Conservation (phyloP, 2,113 vertebrate genomes). For the Cryptoleucopteryx plumbea region DNA sequence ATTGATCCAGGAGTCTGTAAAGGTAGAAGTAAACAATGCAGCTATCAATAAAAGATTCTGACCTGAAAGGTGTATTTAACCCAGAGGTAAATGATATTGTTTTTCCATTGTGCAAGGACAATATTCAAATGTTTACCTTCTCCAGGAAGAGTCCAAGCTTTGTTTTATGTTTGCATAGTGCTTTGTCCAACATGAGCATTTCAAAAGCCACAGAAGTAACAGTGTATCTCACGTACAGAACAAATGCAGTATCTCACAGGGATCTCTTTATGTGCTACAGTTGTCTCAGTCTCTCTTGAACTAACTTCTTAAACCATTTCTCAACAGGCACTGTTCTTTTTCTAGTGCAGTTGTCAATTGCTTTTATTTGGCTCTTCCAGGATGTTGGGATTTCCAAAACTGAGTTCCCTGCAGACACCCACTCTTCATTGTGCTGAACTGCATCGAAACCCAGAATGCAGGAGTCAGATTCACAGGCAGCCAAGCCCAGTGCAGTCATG, state of each 20-base stretch:
- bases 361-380: not conserved
- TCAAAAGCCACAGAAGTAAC: not conserved
- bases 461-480: not conserved
- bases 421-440: not conserved
- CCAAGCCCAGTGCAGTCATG: not conserved
- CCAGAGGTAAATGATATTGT: not conserved
- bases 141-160: not conserved
- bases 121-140: not conserved
- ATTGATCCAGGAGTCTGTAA: constrained; percentile 45
- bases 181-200: not conserved
- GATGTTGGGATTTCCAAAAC: not conserved
- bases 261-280: not conserved
- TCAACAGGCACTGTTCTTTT: not conserved
- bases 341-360: not conserved
- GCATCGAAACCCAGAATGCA: not conserved
- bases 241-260: not conserved
- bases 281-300: not conserved
- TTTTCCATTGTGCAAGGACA: not conserved
- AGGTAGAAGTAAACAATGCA: constrained; percentile 28
- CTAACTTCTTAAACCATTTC: not conserved
- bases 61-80: constrained; percentile 19
- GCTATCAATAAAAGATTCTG: constrained; percentile 27
- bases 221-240: fast-evolving
- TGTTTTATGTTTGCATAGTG: not conserved
- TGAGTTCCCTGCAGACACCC: not conserved